Percentiles rank a stretch among this genome's conserved stretches.
Evolutionary conservation across 2,113 vertebrate genomes (phyloP).

Genomic region (Triplophysa dalaica): DNA sequence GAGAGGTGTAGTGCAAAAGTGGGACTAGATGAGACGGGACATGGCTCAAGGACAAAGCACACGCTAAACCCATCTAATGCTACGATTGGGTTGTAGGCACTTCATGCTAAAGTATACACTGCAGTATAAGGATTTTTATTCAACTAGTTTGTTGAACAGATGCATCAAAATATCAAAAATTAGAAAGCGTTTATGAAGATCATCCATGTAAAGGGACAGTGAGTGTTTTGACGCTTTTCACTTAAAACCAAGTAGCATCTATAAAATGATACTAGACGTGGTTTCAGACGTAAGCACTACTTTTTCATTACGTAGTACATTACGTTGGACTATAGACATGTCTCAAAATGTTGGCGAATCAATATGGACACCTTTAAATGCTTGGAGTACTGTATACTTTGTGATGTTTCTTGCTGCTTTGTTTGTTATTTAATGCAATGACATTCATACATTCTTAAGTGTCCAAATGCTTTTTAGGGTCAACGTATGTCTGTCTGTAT

Average conservation of each 20-base stretch:
- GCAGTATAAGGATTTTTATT: too few species aligned
- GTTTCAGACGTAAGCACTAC: too few species aligned
- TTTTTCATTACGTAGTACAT: too few species aligned
- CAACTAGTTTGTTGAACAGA: background rate
- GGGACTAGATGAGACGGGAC: conserved; percentile 42
- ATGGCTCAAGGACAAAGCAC: conserved; percentile 34
- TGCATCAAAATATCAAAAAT: background rate
- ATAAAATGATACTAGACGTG: too few species aligned
- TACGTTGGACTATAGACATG: too few species aligned
- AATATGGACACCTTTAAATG: too few species aligned
- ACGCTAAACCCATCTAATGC: background rate
- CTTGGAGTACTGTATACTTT: too few species aligned
- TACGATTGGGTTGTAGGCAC: background rate
- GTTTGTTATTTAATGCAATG: background rate
- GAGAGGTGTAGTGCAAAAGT: conserved; percentile 56
- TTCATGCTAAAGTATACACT: background rate
- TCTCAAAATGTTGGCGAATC: too few species aligned
- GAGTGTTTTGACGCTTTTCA: too few species aligned
- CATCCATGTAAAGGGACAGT: background rate
- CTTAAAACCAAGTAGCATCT: too few species aligned
- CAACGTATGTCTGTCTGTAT: background rate
- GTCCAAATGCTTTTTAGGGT: too few species aligned
- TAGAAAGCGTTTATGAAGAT: background rate
- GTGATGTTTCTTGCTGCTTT: too few species aligned
- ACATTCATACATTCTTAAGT: background rate